Base-by-base conservation (phyloP, 2,888 invertebrate species). In the Bellardia pandia region DNA sequence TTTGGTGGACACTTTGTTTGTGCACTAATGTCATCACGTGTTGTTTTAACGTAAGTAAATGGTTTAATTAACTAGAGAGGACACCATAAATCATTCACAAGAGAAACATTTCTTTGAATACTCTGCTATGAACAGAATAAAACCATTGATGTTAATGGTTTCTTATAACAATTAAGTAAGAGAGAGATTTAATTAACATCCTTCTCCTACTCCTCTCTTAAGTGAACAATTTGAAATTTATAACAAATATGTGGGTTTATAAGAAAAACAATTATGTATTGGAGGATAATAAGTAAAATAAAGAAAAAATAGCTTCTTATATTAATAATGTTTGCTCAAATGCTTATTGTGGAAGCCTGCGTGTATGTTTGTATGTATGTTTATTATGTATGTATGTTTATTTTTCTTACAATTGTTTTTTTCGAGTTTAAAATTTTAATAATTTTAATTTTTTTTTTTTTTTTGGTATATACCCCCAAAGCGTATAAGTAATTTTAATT, bases 401-500 rank as follows among this genome's bases (percentile, higher is more conserved):
- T 80, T 72, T 71, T 11, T 53, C 14, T n/a, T 56, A 30, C 14
- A 66, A 8, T 40, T 66, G 14, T 66, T 78, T 66, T 56, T 42
- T 53, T 56, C 23, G 9, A 3, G 8, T 51, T 37, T n/a, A 33
- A 79, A 64, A 45, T 23, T 62, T 80, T 80, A 72, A 74, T 81
- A 66, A 53, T 56, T 66, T 56, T 81, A 74, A 81, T 81, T 81
- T 64, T 66, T 71, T 64, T 80, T 42, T 37, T 58, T 30, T 30
- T 58, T 16, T 45, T 45, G 45, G 8, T 23, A 16, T 23, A 56
- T 33, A 51, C 13, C 33, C 83, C 69, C 71, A 2, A 56, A 62
- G 77, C 71, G 56, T 71, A 71, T 83, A 48, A 77, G 56, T 83
- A 77, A 83, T 83, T 83, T 77, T 77, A 83, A 83, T 83, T 83